These are phyloP conservation scores for Athrips mouffetella DNA, from an alignment of 2,888 invertebrate species.

Conservation along the genomic window DNA sequence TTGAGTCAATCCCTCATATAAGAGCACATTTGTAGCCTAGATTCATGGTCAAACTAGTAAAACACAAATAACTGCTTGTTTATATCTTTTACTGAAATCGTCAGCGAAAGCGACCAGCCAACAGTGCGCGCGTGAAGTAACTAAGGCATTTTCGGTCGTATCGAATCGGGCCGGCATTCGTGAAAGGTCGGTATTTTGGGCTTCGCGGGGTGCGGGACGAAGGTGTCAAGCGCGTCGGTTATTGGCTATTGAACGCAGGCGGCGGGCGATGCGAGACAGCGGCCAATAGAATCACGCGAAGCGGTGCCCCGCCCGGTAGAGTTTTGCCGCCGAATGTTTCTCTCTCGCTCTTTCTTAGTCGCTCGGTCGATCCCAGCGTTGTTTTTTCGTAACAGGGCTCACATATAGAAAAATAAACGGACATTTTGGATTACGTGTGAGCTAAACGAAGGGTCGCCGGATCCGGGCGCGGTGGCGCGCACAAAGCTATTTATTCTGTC, in stretches of 20 bases:
- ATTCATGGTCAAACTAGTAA: constrained; percentile 21
- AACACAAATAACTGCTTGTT: constrained; percentile 29
- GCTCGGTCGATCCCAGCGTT: constrained; percentile 56
- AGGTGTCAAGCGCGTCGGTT: constrained; percentile 34
- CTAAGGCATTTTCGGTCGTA: constrained; percentile 77
- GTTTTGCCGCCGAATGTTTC: constrained; percentile 41
- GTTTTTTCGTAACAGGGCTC: constrained; percentile 62
- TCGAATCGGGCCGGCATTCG: constrained; percentile 74
- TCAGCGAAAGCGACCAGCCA: constrained; percentile 63
- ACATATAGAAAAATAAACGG: constrained; percentile 72
- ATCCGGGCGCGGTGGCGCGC: constrained; percentile 53
- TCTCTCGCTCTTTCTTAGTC: constrained; percentile 51
- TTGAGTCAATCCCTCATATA: constrained; percentile 24
- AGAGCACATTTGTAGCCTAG: constrained; percentile 28
- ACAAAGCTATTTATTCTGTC: constrained; percentile 67
- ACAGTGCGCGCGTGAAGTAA: constrained; percentile 70
- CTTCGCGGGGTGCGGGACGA: constrained; percentile 62
- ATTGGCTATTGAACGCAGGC: constrained; percentile 58
- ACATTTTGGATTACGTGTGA: constrained; percentile 71
- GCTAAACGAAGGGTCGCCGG: constrained; percentile 63
- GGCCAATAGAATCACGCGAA: constrained; percentile 53
- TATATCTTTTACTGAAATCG: constrained; percentile 46
- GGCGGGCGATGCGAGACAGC: constrained; percentile 52
- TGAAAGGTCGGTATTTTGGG: constrained; percentile 72
- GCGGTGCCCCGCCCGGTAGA: constrained; percentile 59